Base-by-base conservation (phyloP, 2,113 vertebrate species). In the Pogonocichla stellata region DNA sequence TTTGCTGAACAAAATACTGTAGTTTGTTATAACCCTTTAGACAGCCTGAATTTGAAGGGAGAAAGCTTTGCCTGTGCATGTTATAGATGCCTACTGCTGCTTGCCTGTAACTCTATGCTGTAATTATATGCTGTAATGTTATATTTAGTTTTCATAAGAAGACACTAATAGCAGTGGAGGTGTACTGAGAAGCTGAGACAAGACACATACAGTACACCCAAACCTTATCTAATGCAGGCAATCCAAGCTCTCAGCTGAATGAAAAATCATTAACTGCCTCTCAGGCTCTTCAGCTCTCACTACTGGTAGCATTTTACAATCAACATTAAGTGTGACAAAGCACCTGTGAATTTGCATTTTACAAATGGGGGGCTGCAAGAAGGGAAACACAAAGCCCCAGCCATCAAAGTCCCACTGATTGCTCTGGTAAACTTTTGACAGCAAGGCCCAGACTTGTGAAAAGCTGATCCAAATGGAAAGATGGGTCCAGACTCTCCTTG, bases 161-260 rank as follows among this genome's bases (percentile, higher is more conserved):
- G 92, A 93, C 70, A 75, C 81, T 96, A 94, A 93, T 82, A 96
- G 92, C 74, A 86, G 88, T 92, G 85, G 93, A 95, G 85, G 74
- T 95, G 85, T 93, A 72, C 62, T 92, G 82, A 85, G 90, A 92
- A 96, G 81, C 85, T 92, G 85, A 93, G 85, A 94, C 84, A 94
- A 94, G 90, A 86, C 73, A 53, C 78, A 81, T 47, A 38, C 48
- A 80, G 47, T 75, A 61, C 57, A 85, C 79, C 56, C 71, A 96
- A 93, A 80, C 36, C 53, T 95, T 78, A 74, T 90, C 87, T 90
- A 95, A 83, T 74, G 65, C 62, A 85, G 81, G 58, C 71, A 74
- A 66, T 74, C 22, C 83, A 60, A 78, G 80, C 72, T 90, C 80
- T 86, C 51, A n/a, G 29, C 51, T 91, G 77, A 86, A 67, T 51